Percentiles rank a stretch among this genome's conserved stretches.
phyloP scores from a whole-genome alignment of 2,888 invertebrate species.

The Cosmia pyralina region DNA sequence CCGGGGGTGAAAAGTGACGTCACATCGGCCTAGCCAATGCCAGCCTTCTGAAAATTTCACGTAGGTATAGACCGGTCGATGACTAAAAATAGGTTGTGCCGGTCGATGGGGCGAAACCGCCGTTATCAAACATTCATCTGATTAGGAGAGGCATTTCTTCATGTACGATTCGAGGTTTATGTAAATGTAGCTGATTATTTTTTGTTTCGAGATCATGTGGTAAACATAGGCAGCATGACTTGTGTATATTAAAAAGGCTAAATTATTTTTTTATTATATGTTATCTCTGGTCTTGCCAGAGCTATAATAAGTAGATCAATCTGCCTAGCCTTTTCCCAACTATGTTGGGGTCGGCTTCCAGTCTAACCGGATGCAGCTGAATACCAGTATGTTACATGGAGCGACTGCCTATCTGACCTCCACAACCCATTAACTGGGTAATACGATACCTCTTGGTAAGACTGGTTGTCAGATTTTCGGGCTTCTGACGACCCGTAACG shows the following conservation, averaged over 20 bases:
- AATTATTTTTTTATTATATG: not conserved
- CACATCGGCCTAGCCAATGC: conserved; percentile 80
- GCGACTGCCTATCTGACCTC: no score
- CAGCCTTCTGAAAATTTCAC: conserved; percentile 83
- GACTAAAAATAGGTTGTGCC: conserved; percentile 84
- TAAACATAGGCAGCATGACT: conserved; percentile 2
- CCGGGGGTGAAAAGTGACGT: conserved; percentile 79
- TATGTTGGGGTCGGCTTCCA: no score
- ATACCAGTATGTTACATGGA: no score
- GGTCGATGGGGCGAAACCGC: conserved; percentile 65
- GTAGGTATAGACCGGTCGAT: conserved; percentile 88
- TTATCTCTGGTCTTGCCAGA: not conserved
- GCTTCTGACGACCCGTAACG: no score
- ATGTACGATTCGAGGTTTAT: conserved; percentile 55
- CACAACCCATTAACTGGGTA: no score
- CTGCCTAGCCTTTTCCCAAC: no score
- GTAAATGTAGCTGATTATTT: conserved; percentile 52
- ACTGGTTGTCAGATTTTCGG: no score
- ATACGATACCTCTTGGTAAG: no score
- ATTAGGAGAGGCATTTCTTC: conserved; percentile 58
- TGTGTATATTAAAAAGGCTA: not conserved
- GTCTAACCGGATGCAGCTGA: no score
- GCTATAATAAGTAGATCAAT: not conserved
- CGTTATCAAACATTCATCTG: conserved; percentile 67
- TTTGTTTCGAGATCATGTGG: not conserved